Evolutionary conservation across 2,797 vertebrate genomes (phyloP).

Genomic region (Microctenopoma stevenorrisi): DNA sequence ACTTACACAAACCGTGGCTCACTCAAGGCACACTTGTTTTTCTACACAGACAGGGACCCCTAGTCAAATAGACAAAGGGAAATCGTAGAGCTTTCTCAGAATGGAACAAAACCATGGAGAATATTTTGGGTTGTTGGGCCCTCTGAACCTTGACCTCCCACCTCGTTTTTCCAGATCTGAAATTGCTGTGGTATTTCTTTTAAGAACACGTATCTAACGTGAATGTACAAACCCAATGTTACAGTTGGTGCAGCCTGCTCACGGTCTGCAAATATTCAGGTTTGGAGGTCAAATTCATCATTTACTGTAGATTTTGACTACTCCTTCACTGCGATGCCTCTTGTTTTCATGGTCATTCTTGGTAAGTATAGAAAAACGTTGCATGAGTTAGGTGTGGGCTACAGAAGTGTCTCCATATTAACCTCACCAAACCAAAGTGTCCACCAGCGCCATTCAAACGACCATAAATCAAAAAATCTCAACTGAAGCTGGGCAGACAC

Average conservation of each 20-base stretch:
- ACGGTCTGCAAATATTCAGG: slow-evolving; percentile 49
- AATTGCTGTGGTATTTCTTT: slow-evolving; percentile 9
- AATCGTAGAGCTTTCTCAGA: slow-evolving; percentile 57
- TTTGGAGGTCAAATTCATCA: slow-evolving; percentile 30
- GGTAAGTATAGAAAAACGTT: slow-evolving; percentile 78
- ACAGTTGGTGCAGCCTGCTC: not conserved
- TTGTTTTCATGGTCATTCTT: slow-evolving; percentile 56
- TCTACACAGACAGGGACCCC: slow-evolving; percentile 11
- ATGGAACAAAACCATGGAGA: slow-evolving; percentile 41
- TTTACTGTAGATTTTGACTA: slow-evolving; percentile 11
- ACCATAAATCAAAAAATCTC: slow-evolving; percentile 31
- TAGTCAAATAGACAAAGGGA: slow-evolving; percentile 27
- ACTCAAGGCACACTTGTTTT: slow-evolving; percentile 29
- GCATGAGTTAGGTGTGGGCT: slow-evolving; percentile 73
- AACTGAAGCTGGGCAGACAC: slow-evolving; percentile 19
- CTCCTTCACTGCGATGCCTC: slow-evolving; percentile 76
- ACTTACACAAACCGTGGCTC: slow-evolving; percentile 39
- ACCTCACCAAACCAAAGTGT: slow-evolving; percentile 67
- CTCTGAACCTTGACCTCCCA: slow-evolving; percentile 33
- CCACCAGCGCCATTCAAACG: slow-evolving; percentile 31
- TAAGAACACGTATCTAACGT: not conserved
- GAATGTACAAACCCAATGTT: not conserved
- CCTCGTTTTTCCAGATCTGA: slow-evolving; percentile 52
- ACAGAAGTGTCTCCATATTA: slow-evolving; percentile 57
- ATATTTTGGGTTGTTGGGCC: slow-evolving; percentile 18